Evolutionary conservation across 2,797 vertebrate genomes (phyloP).

Genomic region (Trematomus bernacchii): DNA sequence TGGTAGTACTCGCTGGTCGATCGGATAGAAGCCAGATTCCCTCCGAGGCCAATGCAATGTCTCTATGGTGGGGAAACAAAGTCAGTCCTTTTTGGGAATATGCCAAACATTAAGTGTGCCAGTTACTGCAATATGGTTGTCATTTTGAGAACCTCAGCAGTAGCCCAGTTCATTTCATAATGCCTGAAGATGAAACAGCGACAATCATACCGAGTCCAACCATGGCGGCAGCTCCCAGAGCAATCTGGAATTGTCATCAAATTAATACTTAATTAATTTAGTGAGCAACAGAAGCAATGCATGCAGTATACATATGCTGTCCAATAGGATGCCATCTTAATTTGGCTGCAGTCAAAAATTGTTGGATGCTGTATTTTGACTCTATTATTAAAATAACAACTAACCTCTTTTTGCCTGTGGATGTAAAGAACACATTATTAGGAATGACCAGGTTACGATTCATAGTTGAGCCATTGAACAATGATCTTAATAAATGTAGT

Average conservation of each 20-base stretch:
- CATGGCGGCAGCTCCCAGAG: not conserved
- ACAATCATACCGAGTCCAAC: not conserved
- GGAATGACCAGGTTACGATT: not conserved
- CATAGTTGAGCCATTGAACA: not conserved
- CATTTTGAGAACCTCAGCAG: not conserved
- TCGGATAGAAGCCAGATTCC: not conserved
- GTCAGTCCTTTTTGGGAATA: not conserved
- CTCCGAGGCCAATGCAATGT: not conserved
- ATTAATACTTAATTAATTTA: too few species aligned
- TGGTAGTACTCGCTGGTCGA: not conserved
- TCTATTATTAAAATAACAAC: too few species aligned
- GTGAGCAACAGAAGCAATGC: too few species aligned
- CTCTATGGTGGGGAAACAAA: not conserved
- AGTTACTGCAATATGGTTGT: not conserved
- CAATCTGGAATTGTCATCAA: too few species aligned
- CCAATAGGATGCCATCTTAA: too few species aligned
- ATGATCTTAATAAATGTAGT: too few species aligned
- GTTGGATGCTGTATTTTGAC: too few species aligned
- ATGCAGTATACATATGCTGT: too few species aligned
- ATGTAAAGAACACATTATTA: constrained; percentile 2
- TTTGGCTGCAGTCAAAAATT: too few species aligned
- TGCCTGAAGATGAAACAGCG: not conserved
- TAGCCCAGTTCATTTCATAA: not conserved
- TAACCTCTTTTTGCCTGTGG: not conserved
- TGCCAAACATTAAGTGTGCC: not conserved